These are phyloP conservation scores for Drosophila rellima DNA, from an alignment of 2,888 invertebrate species.

Conservation along the genomic window DNA sequence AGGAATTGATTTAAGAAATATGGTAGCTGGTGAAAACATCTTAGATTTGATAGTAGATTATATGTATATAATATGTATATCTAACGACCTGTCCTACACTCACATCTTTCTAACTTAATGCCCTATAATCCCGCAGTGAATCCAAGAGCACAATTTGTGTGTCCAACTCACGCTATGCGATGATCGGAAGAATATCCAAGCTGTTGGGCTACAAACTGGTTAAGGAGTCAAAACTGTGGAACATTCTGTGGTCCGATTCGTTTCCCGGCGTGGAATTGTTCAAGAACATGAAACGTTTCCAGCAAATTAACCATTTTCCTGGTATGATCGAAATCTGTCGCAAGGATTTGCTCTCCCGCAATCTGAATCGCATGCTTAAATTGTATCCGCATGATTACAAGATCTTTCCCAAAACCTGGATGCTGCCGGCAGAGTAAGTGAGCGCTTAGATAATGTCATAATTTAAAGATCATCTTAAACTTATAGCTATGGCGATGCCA, in stretches of 20 bases:
- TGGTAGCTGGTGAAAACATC: too few relatives aligned
- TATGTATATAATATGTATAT: too few relatives aligned
- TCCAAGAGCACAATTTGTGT: conserved; percentile 83
- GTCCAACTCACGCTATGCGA: conserved; percentile 79
- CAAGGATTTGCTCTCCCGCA: conserved; percentile 95
- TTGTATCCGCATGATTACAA: conserved; percentile 95
- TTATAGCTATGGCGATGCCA: conserved; percentile 89
- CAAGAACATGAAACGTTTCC: conserved; percentile 96
- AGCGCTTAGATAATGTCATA: accelerated
- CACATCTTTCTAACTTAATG: too few relatives aligned
- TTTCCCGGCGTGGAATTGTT: conserved; percentile 94
- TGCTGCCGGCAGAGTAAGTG: conserved; percentile 95
- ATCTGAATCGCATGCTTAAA: conserved; percentile 95
- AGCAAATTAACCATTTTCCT: conserved; percentile 97
- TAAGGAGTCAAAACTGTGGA: conserved; percentile 93
- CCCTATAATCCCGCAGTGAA: conserved; percentile 49
- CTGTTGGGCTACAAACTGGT: conserved; percentile 86
- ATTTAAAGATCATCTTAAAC: not conserved
- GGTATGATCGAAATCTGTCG: conserved; percentile 95
- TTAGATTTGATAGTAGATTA: too few relatives aligned
- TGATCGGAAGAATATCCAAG: conserved; percentile 83
- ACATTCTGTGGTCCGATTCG: conserved; percentile 95
- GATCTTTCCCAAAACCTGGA: conserved; percentile 97
- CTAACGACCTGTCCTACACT: too few relatives aligned
- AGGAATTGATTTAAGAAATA: too few relatives aligned